phyloP scores from a whole-genome alignment of 2,797 vertebrate species.

The Xenentodon cancila region DNA sequence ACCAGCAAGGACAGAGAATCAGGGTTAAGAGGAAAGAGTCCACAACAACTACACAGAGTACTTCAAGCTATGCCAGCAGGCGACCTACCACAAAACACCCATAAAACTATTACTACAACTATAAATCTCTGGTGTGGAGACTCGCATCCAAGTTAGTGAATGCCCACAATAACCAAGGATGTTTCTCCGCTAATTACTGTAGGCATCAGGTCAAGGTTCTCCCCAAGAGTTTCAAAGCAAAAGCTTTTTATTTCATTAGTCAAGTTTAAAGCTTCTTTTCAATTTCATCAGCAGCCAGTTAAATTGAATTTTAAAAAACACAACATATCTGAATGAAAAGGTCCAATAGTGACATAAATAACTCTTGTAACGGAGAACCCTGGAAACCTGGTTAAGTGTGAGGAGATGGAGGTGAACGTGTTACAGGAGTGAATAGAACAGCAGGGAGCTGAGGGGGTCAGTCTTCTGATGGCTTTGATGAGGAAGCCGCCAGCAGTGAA shows the following conservation, averaged over 20 bases:
- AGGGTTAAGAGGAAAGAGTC: constrained; percentile 5
- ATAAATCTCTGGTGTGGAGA: constrained; percentile 29
- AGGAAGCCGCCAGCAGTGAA: constrained; percentile 21
- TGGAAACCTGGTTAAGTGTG: constrained; percentile 33
- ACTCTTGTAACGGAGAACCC: constrained; percentile 61
- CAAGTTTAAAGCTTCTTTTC: neutral
- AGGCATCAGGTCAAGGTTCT: constrained; percentile 54
- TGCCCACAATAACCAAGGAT: constrained; percentile 20
- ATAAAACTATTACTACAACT: constrained; percentile 29
- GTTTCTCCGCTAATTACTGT: constrained; percentile 15
- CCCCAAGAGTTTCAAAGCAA: constrained; percentile 36
- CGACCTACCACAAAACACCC: constrained; percentile 16
- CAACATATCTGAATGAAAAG: constrained; percentile 6
- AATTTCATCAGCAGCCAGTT: constrained; percentile 12
- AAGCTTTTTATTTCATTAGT: neutral
- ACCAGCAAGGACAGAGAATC: constrained; percentile 50
- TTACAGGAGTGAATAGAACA: constrained; percentile 37
- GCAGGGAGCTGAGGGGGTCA: constrained; percentile 32
- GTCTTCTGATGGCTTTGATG: constrained; percentile 14
- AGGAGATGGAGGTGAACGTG: constrained; percentile 50
- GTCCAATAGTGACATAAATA: neutral
- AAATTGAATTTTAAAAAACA: neutral
- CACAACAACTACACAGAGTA: neutral
- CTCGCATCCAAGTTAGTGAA: constrained; percentile 29
- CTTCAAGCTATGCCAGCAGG: neutral